Evolutionary conservation across 2,797 vertebrate genomes (phyloP).

Genomic region (Tenualosa thibaudeaui): DNA sequence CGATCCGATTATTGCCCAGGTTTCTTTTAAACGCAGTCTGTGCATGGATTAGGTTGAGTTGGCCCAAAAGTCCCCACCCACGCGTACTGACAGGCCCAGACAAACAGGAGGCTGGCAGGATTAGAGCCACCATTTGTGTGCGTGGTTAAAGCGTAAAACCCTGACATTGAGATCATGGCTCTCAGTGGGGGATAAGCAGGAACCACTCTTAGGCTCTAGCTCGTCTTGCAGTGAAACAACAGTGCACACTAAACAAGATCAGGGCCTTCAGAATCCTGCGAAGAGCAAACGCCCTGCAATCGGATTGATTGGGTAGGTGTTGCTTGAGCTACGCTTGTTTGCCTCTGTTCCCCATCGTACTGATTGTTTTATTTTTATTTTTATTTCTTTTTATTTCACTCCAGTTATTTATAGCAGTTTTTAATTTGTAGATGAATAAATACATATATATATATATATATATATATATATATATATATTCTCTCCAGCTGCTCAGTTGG

Average conservation of each 20-base stretch:
- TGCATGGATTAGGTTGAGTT: neutral
- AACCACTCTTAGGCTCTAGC: neutral
- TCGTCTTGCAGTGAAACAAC: neutral
- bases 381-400: neutral
- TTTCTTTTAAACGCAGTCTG: constrained; percentile 10
- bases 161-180: constrained; percentile 21
- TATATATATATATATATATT: no score
- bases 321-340: neutral
- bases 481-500: neutral
- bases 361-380: neutral
- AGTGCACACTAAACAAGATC: constrained; percentile 18
- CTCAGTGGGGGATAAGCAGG: neutral
- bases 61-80: neutral
- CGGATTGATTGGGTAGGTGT: neutral
- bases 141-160: constrained; percentile 8
- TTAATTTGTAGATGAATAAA: neutral
- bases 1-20: neutral
- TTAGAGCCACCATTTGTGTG: constrained; percentile 25
- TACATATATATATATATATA: no score
- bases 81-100: neutral
- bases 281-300: neutral
- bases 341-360: neutral
- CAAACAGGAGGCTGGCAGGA: neutral
- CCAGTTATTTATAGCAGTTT: neutral
- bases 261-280: neutral